Evolutionary conservation across 2,113 vertebrate genomes (phyloP).

Genomic region (Cephalopterus ornatus): DNA sequence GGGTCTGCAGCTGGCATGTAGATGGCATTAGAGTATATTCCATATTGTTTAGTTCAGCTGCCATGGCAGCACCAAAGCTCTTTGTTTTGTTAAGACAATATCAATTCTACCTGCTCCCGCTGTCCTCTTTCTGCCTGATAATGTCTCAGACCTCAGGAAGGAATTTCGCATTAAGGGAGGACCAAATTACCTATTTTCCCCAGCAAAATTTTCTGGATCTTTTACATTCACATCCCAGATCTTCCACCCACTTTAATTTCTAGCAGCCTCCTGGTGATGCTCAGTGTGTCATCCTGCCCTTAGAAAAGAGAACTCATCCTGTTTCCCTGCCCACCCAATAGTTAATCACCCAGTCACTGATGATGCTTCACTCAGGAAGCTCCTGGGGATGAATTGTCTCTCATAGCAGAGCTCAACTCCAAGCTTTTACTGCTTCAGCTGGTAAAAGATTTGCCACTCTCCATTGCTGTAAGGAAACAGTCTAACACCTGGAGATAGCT

Average conservation of each 20-base stretch:
- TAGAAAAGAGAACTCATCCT: background rate
- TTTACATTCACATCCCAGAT: background rate
- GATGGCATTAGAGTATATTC: background rate
- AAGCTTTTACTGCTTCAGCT: background rate
- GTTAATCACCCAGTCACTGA: background rate
- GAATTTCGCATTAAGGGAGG: background rate
- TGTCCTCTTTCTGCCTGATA: background rate
- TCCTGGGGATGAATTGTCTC: background rate
- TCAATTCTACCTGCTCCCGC: background rate
- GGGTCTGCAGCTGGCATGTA: background rate
- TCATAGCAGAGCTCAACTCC: background rate
- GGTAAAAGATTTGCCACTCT: background rate
- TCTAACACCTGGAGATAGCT: background rate
- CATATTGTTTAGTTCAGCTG: rapidly evolving
- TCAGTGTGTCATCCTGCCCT: slow-evolving; percentile 5
- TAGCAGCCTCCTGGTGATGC: background rate
- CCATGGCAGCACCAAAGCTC: background rate
- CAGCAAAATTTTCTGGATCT: background rate
- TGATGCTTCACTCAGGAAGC: background rate
- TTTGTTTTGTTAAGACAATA: background rate
- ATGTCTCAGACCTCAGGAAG: background rate
- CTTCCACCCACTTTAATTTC: background rate
- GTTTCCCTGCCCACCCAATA: background rate
- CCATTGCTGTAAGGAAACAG: background rate
- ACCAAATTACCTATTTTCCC: background rate